These are phyloP conservation scores for Labia minor DNA, from an alignment of 2,888 invertebrate genomes.

Conservation along the genomic window DNA sequence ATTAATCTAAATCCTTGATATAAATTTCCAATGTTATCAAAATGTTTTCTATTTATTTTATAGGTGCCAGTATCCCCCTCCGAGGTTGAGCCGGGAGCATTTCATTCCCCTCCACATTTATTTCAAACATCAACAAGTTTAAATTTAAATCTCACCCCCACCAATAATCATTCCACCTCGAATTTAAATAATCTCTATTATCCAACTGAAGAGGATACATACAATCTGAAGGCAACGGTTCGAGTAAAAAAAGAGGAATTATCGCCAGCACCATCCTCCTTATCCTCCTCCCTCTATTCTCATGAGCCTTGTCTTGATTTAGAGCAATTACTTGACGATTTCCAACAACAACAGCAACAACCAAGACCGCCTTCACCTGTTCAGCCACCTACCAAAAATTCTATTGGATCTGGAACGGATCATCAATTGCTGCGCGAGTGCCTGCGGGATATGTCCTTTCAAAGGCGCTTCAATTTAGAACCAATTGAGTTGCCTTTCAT, in stretches of 20 bases:
- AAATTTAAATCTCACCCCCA: neutral
- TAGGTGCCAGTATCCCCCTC: neutral
- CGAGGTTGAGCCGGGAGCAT: neutral
- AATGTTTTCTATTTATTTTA: neutral
- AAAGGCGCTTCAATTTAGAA: conserved; percentile 69
- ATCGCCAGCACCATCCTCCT: neutral
- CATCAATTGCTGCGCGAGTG: conserved; percentile 71
- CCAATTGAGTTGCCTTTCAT: conserved; percentile 54
- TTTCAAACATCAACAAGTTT: neutral
- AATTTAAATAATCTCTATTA: neutral
- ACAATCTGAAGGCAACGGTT: neutral
- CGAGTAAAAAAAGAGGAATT: neutral
- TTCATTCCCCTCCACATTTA: neutral
- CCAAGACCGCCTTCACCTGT: neutral
- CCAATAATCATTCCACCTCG: neutral
- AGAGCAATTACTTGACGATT: neutral
- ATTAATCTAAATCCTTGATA: too few species aligned
- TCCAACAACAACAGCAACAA: conserved; percentile 1
- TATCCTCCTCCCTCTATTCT: neutral
- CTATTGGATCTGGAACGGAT: conserved; percentile 36
- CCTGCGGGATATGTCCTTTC: conserved; percentile 72
- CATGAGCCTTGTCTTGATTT: neutral
- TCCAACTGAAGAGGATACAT: neutral
- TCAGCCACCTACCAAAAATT: conserved; percentile 19
- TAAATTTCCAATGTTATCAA: too few species aligned